phyloP scores from a whole-genome alignment of 2,888 invertebrate genomes.

The Plusia festucae region DNA sequence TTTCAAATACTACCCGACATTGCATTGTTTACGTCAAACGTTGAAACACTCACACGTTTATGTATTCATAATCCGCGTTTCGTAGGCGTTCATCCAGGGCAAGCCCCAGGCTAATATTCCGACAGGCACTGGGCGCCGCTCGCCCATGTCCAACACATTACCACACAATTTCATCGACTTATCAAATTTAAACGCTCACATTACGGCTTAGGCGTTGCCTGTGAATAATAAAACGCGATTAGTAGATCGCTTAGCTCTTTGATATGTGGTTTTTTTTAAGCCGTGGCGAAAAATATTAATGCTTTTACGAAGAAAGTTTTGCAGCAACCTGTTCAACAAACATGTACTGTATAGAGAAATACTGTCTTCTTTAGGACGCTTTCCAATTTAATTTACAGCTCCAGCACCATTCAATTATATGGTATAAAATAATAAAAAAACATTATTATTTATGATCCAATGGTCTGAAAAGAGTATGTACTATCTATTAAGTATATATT shows the following conservation, averaged over 20 bases:
- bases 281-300: background rate
- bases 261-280: background rate
- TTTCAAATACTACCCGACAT: conserved; percentile 11
- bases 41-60: conserved; percentile 35
- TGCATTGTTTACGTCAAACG: conserved; percentile 44
- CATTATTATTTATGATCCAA: too few species aligned
- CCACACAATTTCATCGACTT: conserved; percentile 82
- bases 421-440: too few species aligned
- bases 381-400: too few species aligned
- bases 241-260: conserved; percentile 41
- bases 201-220: conserved; percentile 53
- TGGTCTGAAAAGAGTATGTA: too few species aligned
- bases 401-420: too few species aligned
- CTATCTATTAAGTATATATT: too few species aligned
- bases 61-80: conserved; percentile 45
- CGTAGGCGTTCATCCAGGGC: conserved; percentile 34
- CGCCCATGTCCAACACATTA: conserved; percentile 80
- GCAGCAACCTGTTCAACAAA: too few species aligned
- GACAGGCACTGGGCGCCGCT: conserved; percentile 67
- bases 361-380: too few species aligned
- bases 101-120: conserved; percentile 62
- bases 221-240: conserved; percentile 52
- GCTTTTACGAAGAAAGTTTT: background rate
- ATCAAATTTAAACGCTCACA: conserved; percentile 73
- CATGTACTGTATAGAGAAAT: background rate